Base-by-base conservation (phyloP, 1,140 invertebrate species). In the Stegodyphus mimosarum region DNA sequence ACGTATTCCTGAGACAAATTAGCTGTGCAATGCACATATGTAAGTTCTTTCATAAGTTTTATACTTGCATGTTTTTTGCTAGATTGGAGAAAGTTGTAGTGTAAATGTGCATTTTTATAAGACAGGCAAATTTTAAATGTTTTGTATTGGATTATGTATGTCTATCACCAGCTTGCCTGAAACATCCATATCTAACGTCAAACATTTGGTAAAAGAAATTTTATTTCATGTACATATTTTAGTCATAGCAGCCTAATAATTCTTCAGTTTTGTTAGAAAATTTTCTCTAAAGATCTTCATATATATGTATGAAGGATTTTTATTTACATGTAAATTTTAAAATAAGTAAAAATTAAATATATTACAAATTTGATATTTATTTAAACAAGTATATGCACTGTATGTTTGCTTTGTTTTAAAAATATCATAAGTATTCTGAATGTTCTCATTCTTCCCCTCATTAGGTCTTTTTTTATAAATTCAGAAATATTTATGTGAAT, bases 51-150 rank as follows among this genome's bases (percentile, higher is more conserved):
- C 6, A 49, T 15, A 60, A 15, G 2, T 60, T 60, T 60, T 60
- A 9, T 60, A 60, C 55, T 15, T 60, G 55, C 55, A 60, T 60
- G 55, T 60, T 15, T 33, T 9, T 60, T 60, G 55, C 55, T 60
- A 60, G 55, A 60, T 15, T 60, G 9, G 55, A 15, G 9, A 60
- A 60, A 60, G 9, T 60, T 60, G 9, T 60, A 50, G 64, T 55
- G 66, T 79, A 79, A 69, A 70, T 67, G 77, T 50, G 67, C 77
- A 60, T 79, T 79, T 77, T 67, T 76, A 67, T 79, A 79, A 69
- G 69, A 64, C 52, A 70, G 50, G 66, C 51, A 70, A 53, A 79
- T 79, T 70, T 70, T 52, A 79, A 76, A 79, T 70, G 77, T 79
- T 79, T 79, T 79, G 64, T 79, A 79, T 69, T 70, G 53, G 13